A percentile compares a stretch with the other conserved stretches of the same genome.
Conservation (phyloP, 2,888 invertebrate species). For the Nephrotoma appendiculata region DNA sequence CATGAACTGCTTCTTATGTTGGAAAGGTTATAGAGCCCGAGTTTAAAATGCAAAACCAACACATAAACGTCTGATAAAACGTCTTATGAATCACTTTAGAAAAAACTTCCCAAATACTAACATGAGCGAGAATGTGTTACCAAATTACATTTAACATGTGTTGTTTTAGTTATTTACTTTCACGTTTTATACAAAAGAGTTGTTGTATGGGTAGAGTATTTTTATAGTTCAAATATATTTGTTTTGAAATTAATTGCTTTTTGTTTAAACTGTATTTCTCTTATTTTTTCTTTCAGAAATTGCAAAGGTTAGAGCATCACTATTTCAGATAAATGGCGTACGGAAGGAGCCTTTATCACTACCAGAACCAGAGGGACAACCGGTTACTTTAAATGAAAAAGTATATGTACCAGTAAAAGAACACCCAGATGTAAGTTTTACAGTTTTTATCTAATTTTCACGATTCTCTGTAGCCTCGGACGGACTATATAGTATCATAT, state of each 20-base stretch:
- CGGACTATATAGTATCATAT: too few species aligned
- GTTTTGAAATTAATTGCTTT: slow-evolving; percentile 7
- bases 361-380: slow-evolving; percentile 82
- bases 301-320: slow-evolving; percentile 89
- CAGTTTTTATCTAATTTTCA: not conserved
- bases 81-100: too few species aligned
- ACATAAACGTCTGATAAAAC: too few species aligned
- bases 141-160: too few species aligned
- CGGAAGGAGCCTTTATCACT: slow-evolving; percentile 85
- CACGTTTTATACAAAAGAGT: not conserved
- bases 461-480: not conserved
- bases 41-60: too few species aligned
- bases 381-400: slow-evolving; percentile 93
- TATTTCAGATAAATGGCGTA: slow-evolving; percentile 98
- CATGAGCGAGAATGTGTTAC: too few species aligned
- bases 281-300: slow-evolving; percentile 68
- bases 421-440: slow-evolving; percentile 92
- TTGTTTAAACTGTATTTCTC: slow-evolving; percentile 13
- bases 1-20: too few species aligned
- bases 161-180: not conserved
- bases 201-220: not conserved
- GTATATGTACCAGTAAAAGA: slow-evolving; percentile 99
- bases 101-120: too few species aligned
- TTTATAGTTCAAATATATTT: not conserved
- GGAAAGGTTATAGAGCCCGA: too few species aligned